These are phyloP conservation scores for Euspilapteryx auroguttella DNA, from an alignment of 2,888 invertebrate species.

Conservation along the genomic window DNA sequence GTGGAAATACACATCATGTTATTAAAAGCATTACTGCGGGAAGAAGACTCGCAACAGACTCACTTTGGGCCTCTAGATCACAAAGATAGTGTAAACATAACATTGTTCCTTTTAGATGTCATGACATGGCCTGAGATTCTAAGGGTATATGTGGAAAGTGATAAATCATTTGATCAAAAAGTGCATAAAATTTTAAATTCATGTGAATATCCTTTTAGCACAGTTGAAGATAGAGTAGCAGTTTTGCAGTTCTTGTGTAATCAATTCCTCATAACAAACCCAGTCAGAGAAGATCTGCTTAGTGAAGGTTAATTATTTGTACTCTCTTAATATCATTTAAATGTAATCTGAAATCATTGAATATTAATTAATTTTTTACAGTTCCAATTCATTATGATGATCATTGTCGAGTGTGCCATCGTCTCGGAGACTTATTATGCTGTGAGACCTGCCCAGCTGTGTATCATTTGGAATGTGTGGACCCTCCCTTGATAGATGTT, in stretches of 20 bases:
- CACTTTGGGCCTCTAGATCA: conserved; percentile 96
- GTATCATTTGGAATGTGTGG: conserved; percentile 95
- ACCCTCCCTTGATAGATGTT: conserved; percentile 90
- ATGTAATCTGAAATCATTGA: conserved; percentile 2
- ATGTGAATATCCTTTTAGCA: conserved; percentile 87
- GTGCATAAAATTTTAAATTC: conserved; percentile 70
- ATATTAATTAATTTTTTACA: conserved; percentile 12
- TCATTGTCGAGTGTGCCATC: conserved; percentile 89
- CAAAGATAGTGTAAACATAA: conserved; percentile 95
- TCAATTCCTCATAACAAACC: conserved; percentile 90
- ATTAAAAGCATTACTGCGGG: conserved; percentile 84
- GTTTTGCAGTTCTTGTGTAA: conserved; percentile 92
- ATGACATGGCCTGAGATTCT: conserved; percentile 97
- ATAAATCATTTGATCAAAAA: conserved; percentile 74
- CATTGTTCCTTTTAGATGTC: conserved; percentile 88
- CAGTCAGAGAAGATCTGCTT: conserved; percentile 89
- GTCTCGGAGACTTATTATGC: conserved; percentile 91
- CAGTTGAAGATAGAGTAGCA: conserved; percentile 74
- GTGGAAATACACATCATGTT: conserved; percentile 95
- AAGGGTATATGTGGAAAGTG: conserved; percentile 89
- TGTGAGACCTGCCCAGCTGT: conserved; percentile 99
- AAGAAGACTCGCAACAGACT: conserved; percentile 93
- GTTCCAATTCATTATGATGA: conserved; percentile 90
- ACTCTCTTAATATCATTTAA: no score
- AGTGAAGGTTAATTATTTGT: conserved; percentile 74